Evolutionary conservation across 2,113 vertebrate species (phyloP), one percentile per base, ranked within the genome.

Genomic region (Rhinoderma darwinii): DNA sequence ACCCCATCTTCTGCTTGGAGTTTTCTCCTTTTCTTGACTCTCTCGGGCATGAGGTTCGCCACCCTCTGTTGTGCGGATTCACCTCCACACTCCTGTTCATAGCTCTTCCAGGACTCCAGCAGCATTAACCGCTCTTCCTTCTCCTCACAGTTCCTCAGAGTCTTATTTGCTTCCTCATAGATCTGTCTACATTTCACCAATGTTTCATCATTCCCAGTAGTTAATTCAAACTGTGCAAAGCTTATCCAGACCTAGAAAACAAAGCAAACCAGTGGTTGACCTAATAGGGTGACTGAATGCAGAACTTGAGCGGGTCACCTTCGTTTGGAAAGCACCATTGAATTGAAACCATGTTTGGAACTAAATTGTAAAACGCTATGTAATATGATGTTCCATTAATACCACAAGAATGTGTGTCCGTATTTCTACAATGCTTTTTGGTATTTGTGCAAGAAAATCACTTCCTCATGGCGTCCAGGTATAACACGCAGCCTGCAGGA

Each of bases 11-110:
- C 98, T 0, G 97, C 94, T 3, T 98, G 98, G 68, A 99, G 93
- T 92, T 99, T 99, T 88, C 97, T 97, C 92, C 98, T 97, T 94
- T 99, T 99, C 95, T 99, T 99, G 88, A 99, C 98, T 87, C 98
- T 98, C 92, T 99, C 97, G 0, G 98, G 98, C 95, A 99, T 96
- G 70, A 99, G 96, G 88, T 97, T 97, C 20, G 91, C 90, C 27
- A 99, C 97, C 75, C 97, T 92, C 14, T 99, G 96, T 66, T 92
- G 93, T 35, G 92, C 94, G 82, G 86, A 17, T 0, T 91, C 90
- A 0, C 94, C 94, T 87, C 98, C 98, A 2, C 97, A 97, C 90
- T 98, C 96, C 2, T 93, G 94, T 90, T 99, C 98, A 11, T 96
- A 99, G 80, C 87, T 92, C 50, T 91, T 94, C 98, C 98, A 99